Percentiles rank a stretch among this genome's conserved stretches.
Conservation (phyloP, 2,888 invertebrate genomes). For the Ecliptopera silaceata region DNA sequence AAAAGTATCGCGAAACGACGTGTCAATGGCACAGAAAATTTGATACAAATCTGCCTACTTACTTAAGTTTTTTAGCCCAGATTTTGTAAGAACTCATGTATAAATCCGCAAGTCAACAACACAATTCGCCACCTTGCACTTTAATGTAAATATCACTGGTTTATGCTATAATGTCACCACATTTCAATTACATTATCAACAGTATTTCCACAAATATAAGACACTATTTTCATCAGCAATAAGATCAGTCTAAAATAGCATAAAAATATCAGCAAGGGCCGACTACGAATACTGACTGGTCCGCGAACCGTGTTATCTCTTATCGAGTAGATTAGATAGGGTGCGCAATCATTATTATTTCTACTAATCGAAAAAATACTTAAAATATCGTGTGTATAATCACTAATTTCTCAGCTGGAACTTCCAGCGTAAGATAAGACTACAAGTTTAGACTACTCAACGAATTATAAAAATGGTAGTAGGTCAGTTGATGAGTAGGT, state of each 20-base stretch:
- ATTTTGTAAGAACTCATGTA: background rate
- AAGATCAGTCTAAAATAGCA: slow-evolving; percentile 4
- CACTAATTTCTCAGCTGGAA: background rate
- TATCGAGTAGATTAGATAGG: slow-evolving; percentile 73
- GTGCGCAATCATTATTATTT: slow-evolving; percentile 64
- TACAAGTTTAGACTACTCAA: too few relatives aligned
- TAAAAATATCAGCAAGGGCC: slow-evolving; percentile 46
- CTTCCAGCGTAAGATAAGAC: background rate
- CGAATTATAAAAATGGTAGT: too few relatives aligned
- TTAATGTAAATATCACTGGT: too few relatives aligned
- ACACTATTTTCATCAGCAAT: background rate
- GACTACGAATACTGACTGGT: slow-evolving; percentile 58
- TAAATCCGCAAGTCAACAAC: background rate
- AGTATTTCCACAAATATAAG: background rate
- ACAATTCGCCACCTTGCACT: too few relatives aligned
- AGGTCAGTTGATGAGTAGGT: too few relatives aligned
- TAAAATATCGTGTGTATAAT: slow-evolving; percentile 24
- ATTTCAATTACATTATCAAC: too few relatives aligned
- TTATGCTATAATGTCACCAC: background rate
- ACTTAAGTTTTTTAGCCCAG: background rate
- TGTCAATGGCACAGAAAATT: too few relatives aligned
- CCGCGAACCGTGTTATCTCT: slow-evolving; percentile 58
- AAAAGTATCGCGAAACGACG: too few relatives aligned
- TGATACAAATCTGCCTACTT: background rate
- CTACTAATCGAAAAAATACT: slow-evolving; percentile 66